Evolutionary conservation across 2,113 vertebrate species (phyloP).

Genomic region (Pycnonotus jocosus): DNA sequence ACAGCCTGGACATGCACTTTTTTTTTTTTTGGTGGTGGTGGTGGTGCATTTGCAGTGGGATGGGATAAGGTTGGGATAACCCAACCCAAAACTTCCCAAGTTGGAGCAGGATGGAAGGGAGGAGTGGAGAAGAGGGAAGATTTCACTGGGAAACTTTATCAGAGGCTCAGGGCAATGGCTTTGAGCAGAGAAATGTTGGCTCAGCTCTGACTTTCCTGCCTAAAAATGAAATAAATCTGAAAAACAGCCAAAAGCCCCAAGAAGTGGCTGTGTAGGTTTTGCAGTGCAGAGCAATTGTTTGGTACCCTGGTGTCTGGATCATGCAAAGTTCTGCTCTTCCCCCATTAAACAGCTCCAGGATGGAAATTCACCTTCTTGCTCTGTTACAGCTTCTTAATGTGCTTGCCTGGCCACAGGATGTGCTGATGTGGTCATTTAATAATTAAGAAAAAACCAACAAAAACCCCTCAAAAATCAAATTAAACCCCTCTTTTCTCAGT

Average conservation of each 20-base stretch:
- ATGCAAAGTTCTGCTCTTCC: not conserved
- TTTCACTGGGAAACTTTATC: not conserved
- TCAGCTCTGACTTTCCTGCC: not conserved
- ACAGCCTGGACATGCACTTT: not conserved
- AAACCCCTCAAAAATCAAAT: not conserved
- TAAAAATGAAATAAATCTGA: not conserved
- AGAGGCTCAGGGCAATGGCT: not conserved
- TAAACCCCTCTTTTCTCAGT: not conserved
- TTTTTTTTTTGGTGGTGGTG: not conserved
- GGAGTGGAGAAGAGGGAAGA: not conserved
- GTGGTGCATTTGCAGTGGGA: not conserved
- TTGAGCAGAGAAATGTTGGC: not conserved
- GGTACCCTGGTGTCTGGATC: not conserved
- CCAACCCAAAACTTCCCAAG: not conserved
- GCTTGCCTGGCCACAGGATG: not conserved
- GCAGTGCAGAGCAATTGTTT: not conserved
- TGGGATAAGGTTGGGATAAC: not conserved
- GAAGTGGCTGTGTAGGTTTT: fast-evolving
- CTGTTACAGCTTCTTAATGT: not conserved
- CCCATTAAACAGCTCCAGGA: not conserved
- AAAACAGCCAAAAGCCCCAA: not conserved
- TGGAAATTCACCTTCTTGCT: not conserved
- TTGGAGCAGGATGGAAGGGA: not conserved
- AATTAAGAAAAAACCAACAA: not conserved
- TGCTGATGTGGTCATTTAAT: not conserved